phyloP scores from a whole-genome alignment of 2,113 vertebrate species.

The Ammodytes dubius region DNA sequence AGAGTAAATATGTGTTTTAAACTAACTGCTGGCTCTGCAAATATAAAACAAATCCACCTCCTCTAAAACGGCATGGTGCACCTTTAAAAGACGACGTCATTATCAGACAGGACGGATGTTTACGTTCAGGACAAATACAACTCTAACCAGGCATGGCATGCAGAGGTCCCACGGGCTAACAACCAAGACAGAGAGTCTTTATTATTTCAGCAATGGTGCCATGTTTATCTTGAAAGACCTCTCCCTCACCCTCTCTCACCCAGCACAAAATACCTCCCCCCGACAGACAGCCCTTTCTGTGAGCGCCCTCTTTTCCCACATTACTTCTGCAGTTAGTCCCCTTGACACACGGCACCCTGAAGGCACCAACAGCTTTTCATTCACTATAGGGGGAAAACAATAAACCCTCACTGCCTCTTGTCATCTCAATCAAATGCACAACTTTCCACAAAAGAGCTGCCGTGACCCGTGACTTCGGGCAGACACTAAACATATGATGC shows the following conservation, averaged over 20 bases:
- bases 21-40: too few species aligned
- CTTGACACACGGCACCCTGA: conserved; percentile 60
- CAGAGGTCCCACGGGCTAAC: conserved; percentile 34
- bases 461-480: conserved; percentile 45
- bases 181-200: conserved; percentile 54
- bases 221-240: conserved; percentile 78
- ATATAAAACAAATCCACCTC: too few species aligned
- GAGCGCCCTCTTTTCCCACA: conserved; percentile 77
- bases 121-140: conserved; percentile 51
- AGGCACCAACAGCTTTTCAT: conserved; percentile 76
- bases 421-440: conserved; percentile 71
- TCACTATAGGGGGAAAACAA: conserved; percentile 69
- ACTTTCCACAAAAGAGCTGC: conserved; percentile 53
- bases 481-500: conserved; percentile 40
- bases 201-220: conserved; percentile 71
- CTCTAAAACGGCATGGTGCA: too few species aligned
- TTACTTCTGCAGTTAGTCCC: conserved; percentile 71
- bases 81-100: background rate
- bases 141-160: conserved; percentile 36
- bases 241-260: conserved; percentile 62
- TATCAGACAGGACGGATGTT: conserved; percentile 55
- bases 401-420: conserved; percentile 55
- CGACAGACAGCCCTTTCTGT: conserved; percentile 68
- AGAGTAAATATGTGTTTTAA: too few species aligned
- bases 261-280: conserved; percentile 44